Base-by-base conservation (phyloP, 2,113 vertebrate species). In the Dasyurus viverrinus region DNA sequence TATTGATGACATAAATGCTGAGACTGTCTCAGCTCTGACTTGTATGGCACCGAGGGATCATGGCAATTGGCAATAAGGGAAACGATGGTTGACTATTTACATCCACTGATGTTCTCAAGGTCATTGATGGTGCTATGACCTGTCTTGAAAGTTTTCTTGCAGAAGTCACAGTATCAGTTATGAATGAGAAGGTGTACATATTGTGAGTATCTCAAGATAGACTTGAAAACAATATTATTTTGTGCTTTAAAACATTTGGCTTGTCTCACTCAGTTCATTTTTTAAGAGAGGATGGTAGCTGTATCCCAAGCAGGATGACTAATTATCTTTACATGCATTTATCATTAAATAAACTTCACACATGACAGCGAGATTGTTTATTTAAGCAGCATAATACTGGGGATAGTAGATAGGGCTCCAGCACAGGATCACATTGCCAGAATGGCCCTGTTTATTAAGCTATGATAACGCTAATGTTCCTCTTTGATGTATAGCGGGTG, bases 271-370 rank as follows among this genome's bases (percentile, higher is more conserved):
- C 11, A 1, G 93, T 96, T 92, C 89, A 94, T 47, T 93, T 93
- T 98, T 96, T 50, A 95, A n/a, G 90, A 92, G 96, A 90, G 93
- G 92, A 96, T 94, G 90, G 60, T 95, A 95, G 4, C 84, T 95
- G 48, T 96, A 53, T 97, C 96, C 97, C 0, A 95, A 97, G 54
- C 93, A 84, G 93, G 97, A 96, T 98, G 97, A 98, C 97, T 98
- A 98, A 98, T 98, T 98, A 98, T 98, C 97, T 97, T 97, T 97
- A 25, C 94, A 90, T 97, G 91, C 95, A 95, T 98, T 98, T 98
- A 98, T 98, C 98, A 98, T 99, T 99, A 99, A 99, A 98, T 98
- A 99, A 99, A 99, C 98, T 98, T 99, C 98, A 98, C 98, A 98
- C 96, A 96, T 99, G 98, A 98, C 98, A 98, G 98, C 97, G 97